Evolutionary conservation across 2,797 vertebrate genomes (phyloP).

Genomic region (Podarcis lilfordi): DNA sequence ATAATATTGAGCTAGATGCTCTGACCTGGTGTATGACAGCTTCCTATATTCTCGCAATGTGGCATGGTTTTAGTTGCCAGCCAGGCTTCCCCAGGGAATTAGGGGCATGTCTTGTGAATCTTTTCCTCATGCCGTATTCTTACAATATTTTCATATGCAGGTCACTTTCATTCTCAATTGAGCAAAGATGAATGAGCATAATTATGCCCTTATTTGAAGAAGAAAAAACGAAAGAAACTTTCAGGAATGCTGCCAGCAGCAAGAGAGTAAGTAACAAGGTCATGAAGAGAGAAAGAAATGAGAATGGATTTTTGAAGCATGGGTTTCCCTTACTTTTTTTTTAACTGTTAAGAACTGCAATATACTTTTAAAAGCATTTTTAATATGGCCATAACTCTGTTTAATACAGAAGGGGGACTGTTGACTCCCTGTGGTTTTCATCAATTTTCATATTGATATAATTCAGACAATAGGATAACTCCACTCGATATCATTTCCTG

Average conservation of each 20-base stretch:
- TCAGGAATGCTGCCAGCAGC: neutral
- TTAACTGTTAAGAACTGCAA: conserved; percentile 62
- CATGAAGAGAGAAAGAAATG: neutral
- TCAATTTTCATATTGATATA: conserved; percentile 75
- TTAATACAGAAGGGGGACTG: conserved; percentile 76
- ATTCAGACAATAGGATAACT: conserved; percentile 78
- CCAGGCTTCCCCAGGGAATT: neutral
- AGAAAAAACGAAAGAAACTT: neutral
- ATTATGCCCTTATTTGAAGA: neutral
- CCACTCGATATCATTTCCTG: conserved; percentile 65
- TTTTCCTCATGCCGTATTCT: neutral
- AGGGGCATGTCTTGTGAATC: too few relatives aligned
- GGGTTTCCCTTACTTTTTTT: conserved; percentile 38
- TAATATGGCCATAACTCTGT: conserved; percentile 72
- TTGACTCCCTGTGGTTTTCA: conserved; percentile 74
- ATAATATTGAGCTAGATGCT: neutral
- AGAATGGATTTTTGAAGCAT: neutral
- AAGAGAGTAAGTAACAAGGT: neutral
- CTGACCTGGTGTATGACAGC: neutral
- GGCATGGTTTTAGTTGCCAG: neutral
- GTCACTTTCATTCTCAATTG: neutral
- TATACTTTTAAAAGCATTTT: conserved; percentile 75
- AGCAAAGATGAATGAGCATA: neutral
- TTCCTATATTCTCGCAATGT: neutral
- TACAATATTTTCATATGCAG: neutral